Conservation (phyloP, 2,797 vertebrate genomes). For the Sebastiscus tertius region DNA sequence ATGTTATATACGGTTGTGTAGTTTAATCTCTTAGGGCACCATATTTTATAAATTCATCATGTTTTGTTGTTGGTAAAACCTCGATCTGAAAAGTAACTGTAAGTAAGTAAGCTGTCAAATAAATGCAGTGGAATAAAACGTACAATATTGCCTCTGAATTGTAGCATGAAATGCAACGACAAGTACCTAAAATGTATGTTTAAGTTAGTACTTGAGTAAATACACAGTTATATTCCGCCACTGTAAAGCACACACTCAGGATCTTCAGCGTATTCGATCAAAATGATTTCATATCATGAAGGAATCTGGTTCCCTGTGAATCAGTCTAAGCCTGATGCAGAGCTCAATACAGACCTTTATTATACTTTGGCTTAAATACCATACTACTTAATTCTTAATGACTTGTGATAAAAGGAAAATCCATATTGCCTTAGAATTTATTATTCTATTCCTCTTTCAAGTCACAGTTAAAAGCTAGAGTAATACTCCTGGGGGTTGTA, state of each 20-base stretch:
- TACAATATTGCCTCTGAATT: neutral
- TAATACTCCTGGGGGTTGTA: constrained; percentile 1
- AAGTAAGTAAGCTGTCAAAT: neutral
- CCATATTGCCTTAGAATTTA: constrained; percentile 39
- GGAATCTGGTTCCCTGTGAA: neutral
- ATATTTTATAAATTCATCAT: neutral
- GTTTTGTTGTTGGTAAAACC: neutral
- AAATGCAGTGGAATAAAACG: neutral
- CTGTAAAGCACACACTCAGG: neutral
- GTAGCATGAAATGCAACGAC: neutral
- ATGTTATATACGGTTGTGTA: neutral
- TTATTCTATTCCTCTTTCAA: constrained; percentile 13
- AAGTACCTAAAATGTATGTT: neutral
- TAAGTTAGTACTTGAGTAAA: neutral
- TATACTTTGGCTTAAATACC: neutral
- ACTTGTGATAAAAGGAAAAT: constrained; percentile 20
- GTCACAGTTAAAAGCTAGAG: constrained; percentile 24
- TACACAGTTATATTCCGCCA: neutral
- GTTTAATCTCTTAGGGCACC: neutral
- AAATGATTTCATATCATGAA: neutral
- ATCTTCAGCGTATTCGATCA: neutral
- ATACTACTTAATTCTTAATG: constrained; percentile 13
- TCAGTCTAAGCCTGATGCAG: neutral
- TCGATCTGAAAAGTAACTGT: neutral
- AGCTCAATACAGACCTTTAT: neutral